phyloP scores from a whole-genome alignment of 23 tunicate species.

The Styela plicata region DNA sequence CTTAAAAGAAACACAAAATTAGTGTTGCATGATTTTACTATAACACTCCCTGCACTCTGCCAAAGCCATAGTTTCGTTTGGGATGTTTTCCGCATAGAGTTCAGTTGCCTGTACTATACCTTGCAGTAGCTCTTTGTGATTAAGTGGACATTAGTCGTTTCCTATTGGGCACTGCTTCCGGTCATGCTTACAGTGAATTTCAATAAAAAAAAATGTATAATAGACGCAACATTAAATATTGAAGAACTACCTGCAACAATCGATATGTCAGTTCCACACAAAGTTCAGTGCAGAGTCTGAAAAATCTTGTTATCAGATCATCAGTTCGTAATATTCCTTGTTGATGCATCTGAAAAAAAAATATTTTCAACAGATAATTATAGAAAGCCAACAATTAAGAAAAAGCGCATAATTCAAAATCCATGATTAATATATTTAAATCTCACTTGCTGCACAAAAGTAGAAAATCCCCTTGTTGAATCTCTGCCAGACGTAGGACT shows the following conservation, averaged over 20 bases:
- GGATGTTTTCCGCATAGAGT: too few species aligned
- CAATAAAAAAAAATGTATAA: too few species aligned
- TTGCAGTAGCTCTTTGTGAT: too few species aligned
- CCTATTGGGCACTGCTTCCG: too few species aligned
- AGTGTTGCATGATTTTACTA: too few species aligned
- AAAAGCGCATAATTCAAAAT: neutral
- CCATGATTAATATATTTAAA: neutral
- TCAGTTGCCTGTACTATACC: too few species aligned
- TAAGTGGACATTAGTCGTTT: too few species aligned
- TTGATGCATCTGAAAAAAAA: conserved; percentile 72
- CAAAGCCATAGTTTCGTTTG: too few species aligned
- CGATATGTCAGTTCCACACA: conserved; percentile 83
- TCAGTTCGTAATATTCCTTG: conserved; percentile 85
- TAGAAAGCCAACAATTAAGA: neutral
- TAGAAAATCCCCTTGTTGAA: conserved; percentile 84
- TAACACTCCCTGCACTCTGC: too few species aligned
- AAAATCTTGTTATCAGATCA: conserved; percentile 87
- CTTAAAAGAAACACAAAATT: too few species aligned
- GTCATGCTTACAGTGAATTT: too few species aligned
- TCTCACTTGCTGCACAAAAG: conserved; percentile 78
- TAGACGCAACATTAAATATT: too few species aligned
- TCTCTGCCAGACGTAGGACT: conserved; percentile 84
- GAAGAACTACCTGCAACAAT: conserved; percentile 61
- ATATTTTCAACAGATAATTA: neutral
- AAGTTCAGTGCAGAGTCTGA: conserved; percentile 93